These are phyloP conservation scores for Rhabditoides inermis DNA, from an alignment of 2,888 invertebrate genomes.

Conservation along the genomic window DNA sequence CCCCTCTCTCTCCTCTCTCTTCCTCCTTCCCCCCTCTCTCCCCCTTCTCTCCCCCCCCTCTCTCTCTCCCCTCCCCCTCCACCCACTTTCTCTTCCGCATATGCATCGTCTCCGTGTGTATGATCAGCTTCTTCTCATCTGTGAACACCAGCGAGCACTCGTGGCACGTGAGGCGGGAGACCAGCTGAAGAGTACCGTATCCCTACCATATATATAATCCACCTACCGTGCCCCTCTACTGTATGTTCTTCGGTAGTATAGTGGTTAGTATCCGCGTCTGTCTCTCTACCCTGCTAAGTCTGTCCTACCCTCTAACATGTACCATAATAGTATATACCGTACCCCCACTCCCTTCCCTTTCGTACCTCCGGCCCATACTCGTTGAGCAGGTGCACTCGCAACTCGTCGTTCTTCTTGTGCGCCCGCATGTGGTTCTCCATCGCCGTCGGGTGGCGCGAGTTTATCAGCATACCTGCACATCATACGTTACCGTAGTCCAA, in stretches of 20 bases:
- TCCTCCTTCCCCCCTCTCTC: no score
- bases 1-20: no score
- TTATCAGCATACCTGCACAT: no score
- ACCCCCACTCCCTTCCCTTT: background rate
- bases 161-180: conserved; percentile 30
- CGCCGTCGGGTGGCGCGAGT: conserved; percentile 33
- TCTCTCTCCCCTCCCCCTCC: no score
- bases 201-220: no score
- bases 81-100: conserved; percentile 19
- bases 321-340: background rate
- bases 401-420: conserved; percentile 41
- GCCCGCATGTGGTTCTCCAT: conserved; percentile 38
- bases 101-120: conserved; percentile 29
- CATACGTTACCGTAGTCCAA: no score
- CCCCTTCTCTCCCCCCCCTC: no score
- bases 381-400: conserved; percentile 23
- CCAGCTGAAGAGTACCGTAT: conserved; percentile 23
- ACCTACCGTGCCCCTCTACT: no score
- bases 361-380: conserved; percentile 26
- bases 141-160: conserved; percentile 39
- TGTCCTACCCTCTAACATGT: no score
- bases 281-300: no score
- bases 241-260: no score
- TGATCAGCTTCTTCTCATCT: conserved; percentile 24
- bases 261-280: no score